Base-by-base conservation (phyloP, 2,797 vertebrate species). In the Peromyscus melanophrys region DNA sequence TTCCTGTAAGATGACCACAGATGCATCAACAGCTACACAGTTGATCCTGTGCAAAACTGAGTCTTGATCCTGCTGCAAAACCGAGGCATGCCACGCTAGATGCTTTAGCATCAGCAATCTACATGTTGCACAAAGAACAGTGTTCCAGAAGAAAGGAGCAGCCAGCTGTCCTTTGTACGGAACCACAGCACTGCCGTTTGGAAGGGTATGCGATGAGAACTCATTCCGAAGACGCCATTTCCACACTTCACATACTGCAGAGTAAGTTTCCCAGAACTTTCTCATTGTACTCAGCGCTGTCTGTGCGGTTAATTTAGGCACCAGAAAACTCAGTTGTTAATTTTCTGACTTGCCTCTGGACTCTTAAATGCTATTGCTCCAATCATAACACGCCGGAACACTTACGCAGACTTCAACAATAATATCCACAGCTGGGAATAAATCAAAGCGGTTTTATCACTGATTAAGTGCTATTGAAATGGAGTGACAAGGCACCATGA, bases 381-480 rank as follows among this genome's bases (percentile, higher is more conserved):
- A 98, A 98, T 98, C 98, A 98, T 96, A 97, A 97, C 97, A 97
- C 95, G 96, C 96, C 67, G 93, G 92, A 98, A 96, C 98, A 97
- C 97, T 98, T 97, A 98, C 97, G 94, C 97, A 98, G 96, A 98
- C 94, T 97, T 98, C 98, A 98, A 98, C 98, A 98, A 98, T 98
- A 98, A 98, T 98, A 98, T 97, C 98, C 98, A 97, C 98, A 98
- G 98, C 98, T 98, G 98, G 97, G 98, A 98, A 98, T 97, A 98
- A 98, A 98, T 98, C 98, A 97, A 98, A 98, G 97, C 98, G 96
- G 97, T 98, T 98, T 98, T 97, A 98, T 98, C 98, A 98, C 98
- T 98, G 98, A 98, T 98, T 98, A 98, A 98, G 97, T 98, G 97
- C 97, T 98, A 97, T 98, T 98, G 98, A 98, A 98, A 98, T 96